Evolutionary conservation across 1,140 invertebrate genomes (phyloP), one percentile per base, ranked within the genome.

Genomic region (Dendrolimus punctatus): DNA sequence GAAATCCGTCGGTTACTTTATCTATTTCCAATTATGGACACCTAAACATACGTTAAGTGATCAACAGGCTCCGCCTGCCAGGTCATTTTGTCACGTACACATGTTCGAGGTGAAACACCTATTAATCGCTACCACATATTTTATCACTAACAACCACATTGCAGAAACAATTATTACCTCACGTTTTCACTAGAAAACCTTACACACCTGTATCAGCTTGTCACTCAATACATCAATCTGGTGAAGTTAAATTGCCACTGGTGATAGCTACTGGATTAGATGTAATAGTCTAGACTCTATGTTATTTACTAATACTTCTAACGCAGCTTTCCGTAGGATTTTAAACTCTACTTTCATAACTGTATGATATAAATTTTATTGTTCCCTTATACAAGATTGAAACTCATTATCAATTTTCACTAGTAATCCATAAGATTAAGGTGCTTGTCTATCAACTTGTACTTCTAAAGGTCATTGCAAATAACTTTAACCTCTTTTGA

Each of bases 151-250:
- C 57, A 54, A 59, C 45, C 51, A 59, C 45, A 42, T 60, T 56
- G 58, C 50, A 60, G 49, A 57, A 57, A 62, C 60, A 62, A 55
- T 62, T 57, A 70, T 66, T 65, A 65, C 58, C 60, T 56, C 53
- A 58, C 58, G 55, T 51, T 58, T 55, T 73, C 70, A 65, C 67
- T 67, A 56, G 68, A 70, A 64, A 67, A 71, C 68, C 63, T 62
- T 56, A 60, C 53, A 58, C 70, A 73, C 73, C 71, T 75, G 70
- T 73, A 68, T 66, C 68, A 56, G 66, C 61, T 61, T 74, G 71
- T 71, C 72, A 68, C 53, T 52, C 58, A 50, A 80, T 82, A 60
- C 63, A 80, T 80, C 77, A 83, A 83, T 80, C 73, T 76, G 55
- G 55, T 58, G 61, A 65, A 64, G 66, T 68, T 59, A 71, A 73